Base-by-base conservation (phyloP, 2,797 vertebrate genomes). In the Cynodonichthys magdalenae region DNA sequence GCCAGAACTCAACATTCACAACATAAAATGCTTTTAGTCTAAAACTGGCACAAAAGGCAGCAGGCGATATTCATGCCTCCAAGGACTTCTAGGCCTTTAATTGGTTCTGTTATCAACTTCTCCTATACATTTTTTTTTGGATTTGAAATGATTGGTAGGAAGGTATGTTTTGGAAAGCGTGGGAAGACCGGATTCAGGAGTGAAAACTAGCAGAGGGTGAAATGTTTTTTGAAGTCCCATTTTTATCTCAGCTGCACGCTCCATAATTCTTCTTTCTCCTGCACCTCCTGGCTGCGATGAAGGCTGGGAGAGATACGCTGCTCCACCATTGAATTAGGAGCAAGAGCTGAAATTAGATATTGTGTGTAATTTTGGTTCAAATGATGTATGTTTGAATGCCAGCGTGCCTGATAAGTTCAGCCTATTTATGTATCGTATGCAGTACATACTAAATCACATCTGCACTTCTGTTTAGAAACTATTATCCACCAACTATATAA, bases 151-250 rank as follows among this genome's bases (percentile, higher is more conserved):
- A 82, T 80, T 79, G 69, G 57, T 80, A 46, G 80, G 59, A 78
- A 59, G 71, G 66, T 75, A 63, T 79, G 78, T 87, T 89, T 85
- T 61, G 54, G 78, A 74, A 70, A 66, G 78, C 48, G 84, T 89
- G 73, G 89, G 89, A 80, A 71, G 87, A 66, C 45, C 29, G 28
- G 73, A 75, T 77, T 80, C 79, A 81, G 61, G 75, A 85, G 86
- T 87, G 82, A 82, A 75, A 77, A 69, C 81, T 60, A 81, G 74
- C 80, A 80, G 63, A 79, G 82, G 66, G 62, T 81, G 74, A 81
- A 79, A 75, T 82, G 70, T 73, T 81, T 89, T 85, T 81, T 74
- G 79, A 83, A 74, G 57, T 71, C 53, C 72, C 79, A 86, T 89
- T 89, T 89, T 86, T 86, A 85, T 83, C 82, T 82, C 67, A 36